Percentiles rank a stretch among this genome's conserved stretches.
Evolutionary conservation across 2,888 invertebrate species (phyloP).

Genomic region (Drosophila vallismaia): DNA sequence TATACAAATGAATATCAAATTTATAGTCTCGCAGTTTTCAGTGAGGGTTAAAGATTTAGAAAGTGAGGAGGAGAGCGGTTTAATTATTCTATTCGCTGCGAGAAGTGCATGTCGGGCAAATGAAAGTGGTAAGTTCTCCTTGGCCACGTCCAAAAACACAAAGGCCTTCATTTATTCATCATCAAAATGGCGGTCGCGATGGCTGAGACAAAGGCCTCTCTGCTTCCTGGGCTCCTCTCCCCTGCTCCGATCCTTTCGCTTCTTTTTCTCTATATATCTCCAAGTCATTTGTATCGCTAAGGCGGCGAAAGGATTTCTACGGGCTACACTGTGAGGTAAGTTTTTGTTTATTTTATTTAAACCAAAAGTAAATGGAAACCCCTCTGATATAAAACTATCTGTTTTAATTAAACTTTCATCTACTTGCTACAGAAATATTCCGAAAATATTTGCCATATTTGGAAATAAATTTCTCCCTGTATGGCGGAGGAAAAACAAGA

Average conservation of each 20-base stretch:
- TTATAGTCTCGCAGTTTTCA: constrained; percentile 8
- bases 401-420: constrained; percentile 1
- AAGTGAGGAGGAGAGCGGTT: constrained; percentile 31
- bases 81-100: constrained; percentile 63
- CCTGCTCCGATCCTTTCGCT: neutral
- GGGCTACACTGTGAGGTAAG: constrained; percentile 14
- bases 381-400: neutral
- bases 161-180: constrained; percentile 77
- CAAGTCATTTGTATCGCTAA: constrained; percentile 64
- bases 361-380: neutral
- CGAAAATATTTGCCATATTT: neutral
- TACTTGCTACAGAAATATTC: neutral
- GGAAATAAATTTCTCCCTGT: constrained; percentile 13
- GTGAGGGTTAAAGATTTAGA: constrained; percentile 27
- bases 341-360: neutral
- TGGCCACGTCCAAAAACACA: constrained; percentile 53
- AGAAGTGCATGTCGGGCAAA: constrained; percentile 51
- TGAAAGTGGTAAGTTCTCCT: constrained; percentile 69
- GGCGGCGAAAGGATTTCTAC: constrained; percentile 42
- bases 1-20: constrained; percentile 16
- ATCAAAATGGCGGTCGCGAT: constrained; percentile 62
- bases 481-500: constrained; percentile 14
- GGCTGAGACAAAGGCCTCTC: constrained; percentile 61
- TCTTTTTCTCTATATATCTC: constrained; percentile 12
- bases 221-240: neutral